Percentiles rank a stretch among this genome's conserved stretches.
phyloP scores from a whole-genome alignment of 2,888 invertebrate genomes.

The Cataglyphis albicans region DNA sequence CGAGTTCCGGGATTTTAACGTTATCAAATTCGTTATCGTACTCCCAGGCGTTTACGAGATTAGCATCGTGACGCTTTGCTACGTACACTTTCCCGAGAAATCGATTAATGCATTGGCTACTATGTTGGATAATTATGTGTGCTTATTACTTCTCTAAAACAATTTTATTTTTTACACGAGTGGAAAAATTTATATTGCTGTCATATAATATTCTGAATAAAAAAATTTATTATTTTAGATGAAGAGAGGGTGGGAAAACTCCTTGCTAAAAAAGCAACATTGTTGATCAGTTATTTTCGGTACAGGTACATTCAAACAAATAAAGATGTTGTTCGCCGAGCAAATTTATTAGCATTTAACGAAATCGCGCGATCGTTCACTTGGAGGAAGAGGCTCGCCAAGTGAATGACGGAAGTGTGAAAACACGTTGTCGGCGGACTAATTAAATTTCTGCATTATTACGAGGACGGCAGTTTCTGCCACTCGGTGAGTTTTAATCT shows the following conservation, averaged over 20 bases:
- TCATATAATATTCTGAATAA: neutral
- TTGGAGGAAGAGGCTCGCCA: neutral
- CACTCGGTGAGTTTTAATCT: slow-evolving; percentile 80
- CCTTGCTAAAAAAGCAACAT: neutral
- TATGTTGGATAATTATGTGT: neutral
- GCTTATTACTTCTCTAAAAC: neutral
- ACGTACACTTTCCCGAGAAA: neutral
- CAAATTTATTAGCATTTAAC: slow-evolving; percentile 38
- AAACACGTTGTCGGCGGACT: slow-evolving; percentile 70
- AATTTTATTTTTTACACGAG: neutral
- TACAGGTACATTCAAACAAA: no score
- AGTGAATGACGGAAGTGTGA: slow-evolving; percentile 62
- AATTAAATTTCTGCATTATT: slow-evolving; percentile 80
- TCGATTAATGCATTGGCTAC: slow-evolving; percentile 6
- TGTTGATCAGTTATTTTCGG: neutral
- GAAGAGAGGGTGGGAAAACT: neutral
- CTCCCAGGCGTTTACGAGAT: slow-evolving; percentile 40
- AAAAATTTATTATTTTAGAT: neutral
- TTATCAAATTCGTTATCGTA: slow-evolving; percentile 53
- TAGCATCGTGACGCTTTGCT: slow-evolving; percentile 38
- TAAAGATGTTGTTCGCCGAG: neutral
- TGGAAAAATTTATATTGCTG: neutral
- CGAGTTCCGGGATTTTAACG: slow-evolving; percentile 52
- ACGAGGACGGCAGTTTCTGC: slow-evolving; percentile 66
- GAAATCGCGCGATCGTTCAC: slow-evolving; percentile 34